phyloP scores from a whole-genome alignment of 2,797 vertebrate species.

The Sebastes reedi region DNA sequence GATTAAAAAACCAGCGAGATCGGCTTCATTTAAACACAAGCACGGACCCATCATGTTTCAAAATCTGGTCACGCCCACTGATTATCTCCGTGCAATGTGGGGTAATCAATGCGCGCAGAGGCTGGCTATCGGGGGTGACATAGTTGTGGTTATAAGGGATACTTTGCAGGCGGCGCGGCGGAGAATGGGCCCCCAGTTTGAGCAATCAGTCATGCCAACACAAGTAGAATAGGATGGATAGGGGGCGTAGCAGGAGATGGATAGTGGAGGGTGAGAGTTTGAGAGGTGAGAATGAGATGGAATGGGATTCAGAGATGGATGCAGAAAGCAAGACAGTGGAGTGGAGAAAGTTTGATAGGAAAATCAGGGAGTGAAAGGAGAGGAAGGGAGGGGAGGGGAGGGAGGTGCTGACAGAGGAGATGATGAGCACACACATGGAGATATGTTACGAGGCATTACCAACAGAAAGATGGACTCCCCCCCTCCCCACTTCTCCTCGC shows the following conservation, averaged over 20 bases:
- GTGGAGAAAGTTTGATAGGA: conserved; percentile 60
- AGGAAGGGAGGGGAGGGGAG: background rate
- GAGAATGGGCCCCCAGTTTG: conserved; percentile 46
- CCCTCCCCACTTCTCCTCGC: background rate
- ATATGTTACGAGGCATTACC: conserved; percentile 15
- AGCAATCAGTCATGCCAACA: conserved; percentile 75
- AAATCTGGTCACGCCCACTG: conserved; percentile 74
- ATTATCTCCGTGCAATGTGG: conserved; percentile 66
- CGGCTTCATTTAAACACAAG: conserved; percentile 76
- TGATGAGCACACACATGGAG: conserved; percentile 54
- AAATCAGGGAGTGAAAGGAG: conserved; percentile 12
- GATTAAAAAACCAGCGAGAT: conserved; percentile 79
- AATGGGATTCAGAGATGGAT: conserved; percentile 63
- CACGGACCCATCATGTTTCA: conserved; percentile 65
- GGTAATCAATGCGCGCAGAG: conserved; percentile 63
- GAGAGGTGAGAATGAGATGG: conserved; percentile 75
- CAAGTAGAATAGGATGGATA: conserved; percentile 66
- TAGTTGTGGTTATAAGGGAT: conserved; percentile 50
- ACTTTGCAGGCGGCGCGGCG: conserved; percentile 43
- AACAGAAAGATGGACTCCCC: conserved; percentile 15
- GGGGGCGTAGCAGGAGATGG: conserved; percentile 59
- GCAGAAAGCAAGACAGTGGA: conserved; percentile 49
- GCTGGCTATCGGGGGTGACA: conserved; percentile 35
- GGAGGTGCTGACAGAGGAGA: conserved; percentile 49
- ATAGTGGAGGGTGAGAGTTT: conserved; percentile 58